phyloP scores from a whole-genome alignment of 2,888 invertebrate genomes.

The Amblyjoppa proteus region DNA sequence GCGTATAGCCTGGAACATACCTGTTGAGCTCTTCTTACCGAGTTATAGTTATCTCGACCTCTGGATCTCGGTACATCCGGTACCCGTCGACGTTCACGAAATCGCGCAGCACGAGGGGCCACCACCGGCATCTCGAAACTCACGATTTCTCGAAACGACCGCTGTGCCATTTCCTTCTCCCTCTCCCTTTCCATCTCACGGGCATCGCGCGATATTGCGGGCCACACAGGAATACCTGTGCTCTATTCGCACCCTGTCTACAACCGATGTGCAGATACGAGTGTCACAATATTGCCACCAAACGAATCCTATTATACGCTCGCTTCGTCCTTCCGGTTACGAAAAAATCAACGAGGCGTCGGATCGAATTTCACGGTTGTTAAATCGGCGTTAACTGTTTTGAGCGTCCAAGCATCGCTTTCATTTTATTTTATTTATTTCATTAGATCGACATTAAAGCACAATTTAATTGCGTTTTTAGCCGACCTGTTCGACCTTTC shows the following conservation, averaged over 20 bases:
- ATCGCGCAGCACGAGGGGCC: constrained; percentile 10
- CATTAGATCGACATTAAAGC: neutral
- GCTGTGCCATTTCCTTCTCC: constrained; percentile 37
- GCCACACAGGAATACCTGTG: neutral
- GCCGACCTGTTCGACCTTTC: too few species aligned
- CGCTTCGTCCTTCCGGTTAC: constrained; percentile 52
- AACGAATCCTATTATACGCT: neutral
- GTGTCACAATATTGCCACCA: neutral
- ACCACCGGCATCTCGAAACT: constrained; percentile 28
- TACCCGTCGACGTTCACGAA: constrained; percentile 30
- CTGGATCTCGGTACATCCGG: constrained; percentile 53
- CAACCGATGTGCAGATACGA: neutral
- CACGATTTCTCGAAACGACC: constrained; percentile 38
- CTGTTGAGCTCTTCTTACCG: constrained; percentile 9
- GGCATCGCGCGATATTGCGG: neutral
- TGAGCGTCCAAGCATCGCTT: neutral
- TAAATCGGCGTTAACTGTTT: constrained; percentile 41
- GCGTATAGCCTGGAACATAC: constrained; percentile 23
- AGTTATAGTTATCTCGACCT: constrained; percentile 43
- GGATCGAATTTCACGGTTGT: constrained; percentile 26
- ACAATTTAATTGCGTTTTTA: too few species aligned
- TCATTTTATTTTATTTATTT: neutral
- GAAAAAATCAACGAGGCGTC: constrained; percentile 31
- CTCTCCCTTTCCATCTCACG: neutral
- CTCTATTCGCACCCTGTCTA: neutral